phyloP scores from a whole-genome alignment of 92 coral and sea anemone species.

The Isaurus tuberculatus region DNA sequence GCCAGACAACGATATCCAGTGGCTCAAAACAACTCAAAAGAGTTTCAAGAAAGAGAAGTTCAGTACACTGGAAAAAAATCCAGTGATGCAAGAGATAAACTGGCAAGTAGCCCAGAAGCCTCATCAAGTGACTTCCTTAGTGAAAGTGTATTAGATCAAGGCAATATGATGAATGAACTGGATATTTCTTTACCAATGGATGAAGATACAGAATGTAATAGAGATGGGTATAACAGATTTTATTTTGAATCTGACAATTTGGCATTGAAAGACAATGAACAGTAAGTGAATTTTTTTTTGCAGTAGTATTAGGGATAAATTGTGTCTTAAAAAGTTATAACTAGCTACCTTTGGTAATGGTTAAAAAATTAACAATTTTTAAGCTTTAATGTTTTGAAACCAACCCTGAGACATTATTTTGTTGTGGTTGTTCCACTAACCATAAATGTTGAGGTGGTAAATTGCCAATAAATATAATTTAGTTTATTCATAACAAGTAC shows the following conservation, averaged over 20 bases:
- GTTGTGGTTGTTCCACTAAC: too few relatives aligned
- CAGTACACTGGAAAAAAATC: not conserved
- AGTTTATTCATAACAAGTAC: too few relatives aligned
- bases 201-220: slow-evolving; percentile 63
- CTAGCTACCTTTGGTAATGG: too few relatives aligned
- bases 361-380: too few relatives aligned
- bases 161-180: not conserved
- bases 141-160: not conserved
- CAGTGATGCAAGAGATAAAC: not conserved
- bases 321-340: not conserved
- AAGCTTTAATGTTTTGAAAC: too few relatives aligned
- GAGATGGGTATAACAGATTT: slow-evolving; percentile 72
- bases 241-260: slow-evolving; percentile 96
- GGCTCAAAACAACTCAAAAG: slow-evolving; percentile 1
- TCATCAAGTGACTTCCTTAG: not conserved
- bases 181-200: slow-evolving; percentile 48
- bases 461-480: too few relatives aligned
- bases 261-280: slow-evolving; percentile 87
- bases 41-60: not conserved
- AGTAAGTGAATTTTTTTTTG: slow-evolving; percentile 64
- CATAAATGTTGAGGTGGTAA: too few relatives aligned
- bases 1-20: not conserved
- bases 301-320: not conserved
- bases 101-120: not conserved
- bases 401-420: too few relatives aligned